Conservation (phyloP, 2,888 invertebrate species). For the Subacronicta megacephala region DNA sequence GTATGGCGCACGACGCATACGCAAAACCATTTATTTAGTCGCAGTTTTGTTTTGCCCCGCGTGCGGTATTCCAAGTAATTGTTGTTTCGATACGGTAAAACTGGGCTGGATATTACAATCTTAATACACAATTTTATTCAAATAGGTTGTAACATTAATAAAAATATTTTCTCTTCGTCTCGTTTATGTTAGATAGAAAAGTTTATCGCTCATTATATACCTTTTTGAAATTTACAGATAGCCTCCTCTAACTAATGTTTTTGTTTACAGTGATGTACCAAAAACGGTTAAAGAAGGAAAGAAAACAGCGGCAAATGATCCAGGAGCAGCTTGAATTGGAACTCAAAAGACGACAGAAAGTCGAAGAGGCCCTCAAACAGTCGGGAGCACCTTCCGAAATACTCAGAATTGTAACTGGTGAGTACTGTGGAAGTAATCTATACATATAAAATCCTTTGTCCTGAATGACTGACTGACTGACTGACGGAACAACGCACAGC, state of each 20-base stretch:
- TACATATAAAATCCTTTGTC: no score
- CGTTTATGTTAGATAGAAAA: no score
- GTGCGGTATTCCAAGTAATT: constrained; percentile 75
- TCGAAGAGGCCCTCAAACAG: constrained; percentile 94
- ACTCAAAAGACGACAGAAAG: constrained; percentile 93
- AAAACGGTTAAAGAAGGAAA: constrained; percentile 96
- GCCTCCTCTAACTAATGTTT: constrained; percentile 11
- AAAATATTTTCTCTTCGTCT: background rate
- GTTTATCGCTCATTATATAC: no score
- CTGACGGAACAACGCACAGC: no score
- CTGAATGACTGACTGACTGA: no score
- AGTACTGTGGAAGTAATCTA: constrained; percentile 50
- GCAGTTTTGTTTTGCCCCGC: constrained; percentile 74
- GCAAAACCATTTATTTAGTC: constrained; percentile 76
- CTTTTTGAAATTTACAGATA: background rate
- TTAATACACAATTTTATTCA: constrained; percentile 57
- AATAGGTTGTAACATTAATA: constrained; percentile 23
- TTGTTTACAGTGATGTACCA: constrained; percentile 94
- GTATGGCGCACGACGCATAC: constrained; percentile 72
- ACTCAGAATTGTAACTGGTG: constrained; percentile 94
- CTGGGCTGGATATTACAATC: constrained; percentile 59
- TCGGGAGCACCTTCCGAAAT: constrained; percentile 94
- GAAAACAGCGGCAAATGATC: constrained; percentile 94
- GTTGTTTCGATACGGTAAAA: constrained; percentile 78
- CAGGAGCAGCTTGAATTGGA: constrained; percentile 96